A percentile compares a stretch with the other conserved stretches of the same genome.
Evolutionary conservation across 1,140 invertebrate genomes (phyloP).

Genomic region (Platorchestia sp.): DNA sequence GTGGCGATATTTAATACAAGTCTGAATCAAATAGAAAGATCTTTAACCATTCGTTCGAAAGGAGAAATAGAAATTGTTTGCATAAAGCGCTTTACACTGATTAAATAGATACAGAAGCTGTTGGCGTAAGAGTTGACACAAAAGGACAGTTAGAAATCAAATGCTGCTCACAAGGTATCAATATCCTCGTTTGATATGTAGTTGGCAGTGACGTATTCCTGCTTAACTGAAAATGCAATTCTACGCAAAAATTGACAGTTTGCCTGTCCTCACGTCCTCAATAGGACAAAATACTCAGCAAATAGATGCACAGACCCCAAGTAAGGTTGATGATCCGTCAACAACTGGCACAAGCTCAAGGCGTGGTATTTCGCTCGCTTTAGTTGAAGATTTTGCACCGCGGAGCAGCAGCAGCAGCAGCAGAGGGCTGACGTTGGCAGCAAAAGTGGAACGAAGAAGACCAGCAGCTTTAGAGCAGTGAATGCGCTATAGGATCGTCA

Average conservation of each 20-base stretch:
- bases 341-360: neutral
- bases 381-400: neutral
- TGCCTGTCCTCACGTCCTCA: neutral
- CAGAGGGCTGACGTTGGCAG: no score
- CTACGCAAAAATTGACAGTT: neutral
- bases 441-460: neutral
- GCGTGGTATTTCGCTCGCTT: neutral
- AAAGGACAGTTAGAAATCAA: neutral
- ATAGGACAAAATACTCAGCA: neutral
- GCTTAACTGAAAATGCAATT: neutral
- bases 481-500: no score
- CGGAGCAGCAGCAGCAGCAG: neutral
- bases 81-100: neutral
- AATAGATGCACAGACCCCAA: neutral
- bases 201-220: neutral
- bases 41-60: neutral
- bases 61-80: neutral
- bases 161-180: neutral
- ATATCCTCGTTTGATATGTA: neutral
- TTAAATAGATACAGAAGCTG: neutral
- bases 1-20: constrained; percentile 69
- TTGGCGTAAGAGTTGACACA: neutral
- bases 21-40: neutral
- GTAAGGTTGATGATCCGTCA: neutral
- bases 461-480: no score